These are phyloP conservation scores for Pionites leucogaster DNA, from an alignment of 2,113 vertebrate species.

Conservation along the genomic window DNA sequence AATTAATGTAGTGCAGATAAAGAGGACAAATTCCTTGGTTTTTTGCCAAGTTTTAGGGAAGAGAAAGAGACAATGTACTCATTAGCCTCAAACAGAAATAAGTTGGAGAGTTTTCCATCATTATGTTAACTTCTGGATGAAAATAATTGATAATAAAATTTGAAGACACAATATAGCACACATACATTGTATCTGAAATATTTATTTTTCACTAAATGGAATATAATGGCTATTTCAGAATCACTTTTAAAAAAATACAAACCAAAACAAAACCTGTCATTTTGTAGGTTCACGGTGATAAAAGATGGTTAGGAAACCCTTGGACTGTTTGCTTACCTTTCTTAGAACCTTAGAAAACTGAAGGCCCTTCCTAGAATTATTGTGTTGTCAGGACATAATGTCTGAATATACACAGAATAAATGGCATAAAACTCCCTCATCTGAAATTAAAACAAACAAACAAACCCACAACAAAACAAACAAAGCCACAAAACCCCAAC, in stretches of 20 bases:
- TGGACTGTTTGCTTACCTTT: background rate
- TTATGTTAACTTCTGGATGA: background rate
- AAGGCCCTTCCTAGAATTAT: background rate
- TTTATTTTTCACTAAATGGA: background rate
- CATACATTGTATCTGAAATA: background rate
- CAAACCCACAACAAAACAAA: background rate
- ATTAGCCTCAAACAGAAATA: background rate
- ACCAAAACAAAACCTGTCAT: background rate
- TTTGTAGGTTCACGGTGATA: background rate
- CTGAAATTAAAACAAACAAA: background rate
- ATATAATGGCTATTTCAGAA: background rate
- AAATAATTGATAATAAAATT: background rate
- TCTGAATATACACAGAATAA: background rate
- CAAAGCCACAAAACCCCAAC: background rate
- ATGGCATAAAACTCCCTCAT: background rate
- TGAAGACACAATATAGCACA: background rate
- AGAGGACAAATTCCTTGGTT: background rate
- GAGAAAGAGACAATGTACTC: background rate
- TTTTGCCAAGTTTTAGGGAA: slow-evolving; percentile 15
- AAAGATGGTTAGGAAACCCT: background rate
- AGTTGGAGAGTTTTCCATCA: background rate
- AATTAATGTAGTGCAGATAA: background rate
- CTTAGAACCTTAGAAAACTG: background rate
- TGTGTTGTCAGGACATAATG: background rate
- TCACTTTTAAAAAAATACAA: background rate